Conservation (phyloP, 2,113 vertebrate species). For the Atractosteus spatula region DNA sequence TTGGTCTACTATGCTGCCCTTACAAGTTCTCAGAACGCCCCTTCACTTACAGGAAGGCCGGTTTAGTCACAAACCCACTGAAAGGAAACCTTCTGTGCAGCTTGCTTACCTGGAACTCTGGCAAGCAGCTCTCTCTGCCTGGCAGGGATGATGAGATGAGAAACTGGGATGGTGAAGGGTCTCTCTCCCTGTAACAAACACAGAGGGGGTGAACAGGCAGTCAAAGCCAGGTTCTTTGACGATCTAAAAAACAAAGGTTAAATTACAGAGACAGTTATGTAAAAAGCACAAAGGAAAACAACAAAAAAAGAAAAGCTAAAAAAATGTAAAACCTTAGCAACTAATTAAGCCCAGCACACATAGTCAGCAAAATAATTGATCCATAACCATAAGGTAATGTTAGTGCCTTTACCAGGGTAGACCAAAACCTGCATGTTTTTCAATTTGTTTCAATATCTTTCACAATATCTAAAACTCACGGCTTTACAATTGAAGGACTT, state of each 20-base stretch:
- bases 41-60: background rate
- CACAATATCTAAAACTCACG: background rate
- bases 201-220: background rate
- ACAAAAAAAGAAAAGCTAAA: background rate
- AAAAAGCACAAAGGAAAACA: too few relatives aligned
- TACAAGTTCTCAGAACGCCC: background rate
- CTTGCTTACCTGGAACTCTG: background rate
- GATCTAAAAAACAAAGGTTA: too few relatives aligned
- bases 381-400: too few relatives aligned
- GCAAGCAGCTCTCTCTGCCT: background rate
- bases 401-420: background rate
- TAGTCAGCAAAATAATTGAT: background rate
- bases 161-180: constrained; percentile 8
- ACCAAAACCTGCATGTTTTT: background rate
- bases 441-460: background rate
- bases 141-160: constrained; percentile 6
- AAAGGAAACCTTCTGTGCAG: background rate
- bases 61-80: background rate
- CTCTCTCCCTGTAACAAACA: background rate
- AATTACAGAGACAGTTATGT: too few relatives aligned
- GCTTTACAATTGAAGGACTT: background rate
- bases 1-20: background rate
- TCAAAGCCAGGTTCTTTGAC: too few relatives aligned
- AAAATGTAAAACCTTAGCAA: background rate
- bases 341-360: background rate